These are phyloP conservation scores for Phthorimaea operculella DNA, from an alignment of 1,140 invertebrate species.

Conservation along the genomic window DNA sequence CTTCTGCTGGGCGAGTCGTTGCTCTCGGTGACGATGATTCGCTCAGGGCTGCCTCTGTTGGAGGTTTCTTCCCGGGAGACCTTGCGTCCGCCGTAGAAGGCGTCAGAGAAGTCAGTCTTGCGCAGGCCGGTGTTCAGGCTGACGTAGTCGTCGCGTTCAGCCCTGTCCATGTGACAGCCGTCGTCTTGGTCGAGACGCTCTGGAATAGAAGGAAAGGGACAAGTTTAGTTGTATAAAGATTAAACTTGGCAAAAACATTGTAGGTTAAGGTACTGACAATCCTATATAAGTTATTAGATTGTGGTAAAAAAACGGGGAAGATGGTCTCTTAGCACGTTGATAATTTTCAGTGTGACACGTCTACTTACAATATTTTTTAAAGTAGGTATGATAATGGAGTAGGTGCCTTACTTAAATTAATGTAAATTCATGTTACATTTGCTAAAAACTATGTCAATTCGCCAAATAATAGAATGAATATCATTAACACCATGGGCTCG, in stretches of 20 bases:
- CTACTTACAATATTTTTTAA: too few species aligned
- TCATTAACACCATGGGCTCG: too few species aligned
- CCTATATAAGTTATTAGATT: too few species aligned
- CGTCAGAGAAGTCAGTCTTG: constrained; percentile 72
- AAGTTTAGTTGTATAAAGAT: background rate
- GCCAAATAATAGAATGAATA: too few species aligned
- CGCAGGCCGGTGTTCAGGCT: constrained; percentile 74
- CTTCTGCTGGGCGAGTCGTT: constrained; percentile 68
- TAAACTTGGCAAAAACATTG: constrained; percentile 12
- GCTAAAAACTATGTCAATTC: too few species aligned
- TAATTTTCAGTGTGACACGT: too few species aligned
- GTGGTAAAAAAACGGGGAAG: too few species aligned
- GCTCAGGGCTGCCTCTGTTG: constrained; percentile 59
- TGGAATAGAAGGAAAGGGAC: constrained; percentile 26
- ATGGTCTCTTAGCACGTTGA: too few species aligned
- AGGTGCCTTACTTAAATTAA: too few species aligned
- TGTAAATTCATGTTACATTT: too few species aligned
- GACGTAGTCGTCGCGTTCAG: constrained; percentile 72
- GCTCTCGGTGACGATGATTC: constrained; percentile 64
- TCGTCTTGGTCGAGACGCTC: constrained; percentile 64
- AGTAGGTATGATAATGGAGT: too few species aligned
- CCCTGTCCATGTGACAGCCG: constrained; percentile 50
- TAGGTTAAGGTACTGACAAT: too few species aligned
- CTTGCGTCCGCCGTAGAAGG: constrained; percentile 68
- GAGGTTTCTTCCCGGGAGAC: constrained; percentile 52